Percentiles rank a stretch among this genome's conserved stretches.
Evolutionary conservation across 2,797 vertebrate species (phyloP).

Genomic region (Otus scops): DNA sequence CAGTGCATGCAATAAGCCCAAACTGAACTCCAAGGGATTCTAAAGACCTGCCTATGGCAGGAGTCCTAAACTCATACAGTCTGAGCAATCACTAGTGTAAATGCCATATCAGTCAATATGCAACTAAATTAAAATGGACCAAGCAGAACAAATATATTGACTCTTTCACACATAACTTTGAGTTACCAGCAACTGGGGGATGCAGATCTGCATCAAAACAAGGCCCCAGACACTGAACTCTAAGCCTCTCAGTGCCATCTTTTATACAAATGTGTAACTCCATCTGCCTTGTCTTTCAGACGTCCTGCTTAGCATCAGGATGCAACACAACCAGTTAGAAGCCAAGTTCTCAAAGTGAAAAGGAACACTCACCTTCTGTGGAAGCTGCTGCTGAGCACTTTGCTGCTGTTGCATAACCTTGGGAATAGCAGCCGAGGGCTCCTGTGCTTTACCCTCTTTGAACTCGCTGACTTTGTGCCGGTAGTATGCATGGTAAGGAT

Average conservation of each 20-base stretch:
- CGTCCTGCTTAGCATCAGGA: not conserved
- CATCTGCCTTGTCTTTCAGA: not conserved
- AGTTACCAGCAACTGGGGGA: not conserved
- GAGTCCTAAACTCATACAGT: not conserved
- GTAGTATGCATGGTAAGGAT: constrained; percentile 99
- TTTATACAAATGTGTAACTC: not conserved
- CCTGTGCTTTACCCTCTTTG: constrained; percentile 96
- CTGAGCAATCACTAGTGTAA: fast-evolving
- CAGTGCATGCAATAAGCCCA: not conserved
- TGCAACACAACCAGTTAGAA: not conserved
- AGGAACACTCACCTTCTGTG: constrained; percentile 86
- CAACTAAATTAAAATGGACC: not conserved
- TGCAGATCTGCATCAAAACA: not conserved
- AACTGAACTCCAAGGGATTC: not conserved
- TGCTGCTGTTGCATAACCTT: constrained; percentile 98
- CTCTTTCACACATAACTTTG: not conserved
- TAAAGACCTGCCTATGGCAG: not conserved
- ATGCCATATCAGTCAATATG: fast-evolving
- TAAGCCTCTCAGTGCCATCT: not conserved
- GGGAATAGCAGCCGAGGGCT: constrained; percentile 94
- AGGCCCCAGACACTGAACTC: not conserved
- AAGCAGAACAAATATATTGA: not conserved
- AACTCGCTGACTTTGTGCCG: constrained; percentile 99
- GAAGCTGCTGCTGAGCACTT: constrained; percentile 83
- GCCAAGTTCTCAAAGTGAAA: fast-evolving